Evolutionary conservation across 2,797 vertebrate species (phyloP).

Genomic region (Eulemur albifrons): DNA sequence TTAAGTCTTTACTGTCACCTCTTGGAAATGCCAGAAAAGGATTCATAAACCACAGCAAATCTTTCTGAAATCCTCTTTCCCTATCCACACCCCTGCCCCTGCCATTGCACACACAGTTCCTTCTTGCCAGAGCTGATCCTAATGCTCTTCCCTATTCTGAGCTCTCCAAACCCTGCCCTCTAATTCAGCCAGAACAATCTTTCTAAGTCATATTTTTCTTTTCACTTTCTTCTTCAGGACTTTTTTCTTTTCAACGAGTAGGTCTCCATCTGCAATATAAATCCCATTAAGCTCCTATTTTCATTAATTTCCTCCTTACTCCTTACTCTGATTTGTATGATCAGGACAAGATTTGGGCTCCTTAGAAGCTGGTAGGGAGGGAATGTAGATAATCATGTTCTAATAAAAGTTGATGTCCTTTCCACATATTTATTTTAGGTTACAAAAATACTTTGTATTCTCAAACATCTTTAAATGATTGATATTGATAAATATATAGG

Average conservation of each 20-base stretch:
- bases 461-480: constrained; percentile 14
- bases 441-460: neutral
- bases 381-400: neutral
- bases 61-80: constrained; percentile 39
- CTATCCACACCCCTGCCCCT: fast-evolving
- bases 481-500: neutral
- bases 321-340: neutral
- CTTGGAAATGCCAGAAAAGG: neutral
- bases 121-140: neutral
- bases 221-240: neutral
- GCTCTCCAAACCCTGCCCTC: neutral
- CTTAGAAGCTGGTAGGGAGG: neutral
- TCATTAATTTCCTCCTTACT: neutral
- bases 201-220: neutral
- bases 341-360: neutral
- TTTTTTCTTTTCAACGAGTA: neutral
- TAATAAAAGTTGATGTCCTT: neutral
- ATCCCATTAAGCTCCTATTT: constrained; percentile 10
- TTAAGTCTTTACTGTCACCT: constrained; percentile 49
- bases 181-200: neutral
- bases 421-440: neutral
- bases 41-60: constrained; percentile 26
- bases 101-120: neutral
- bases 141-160: neutral
- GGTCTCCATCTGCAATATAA: neutral